These are phyloP conservation scores for Cancer borealis DNA, from an alignment of 2,888 invertebrate species.

Conservation along the genomic window DNA sequence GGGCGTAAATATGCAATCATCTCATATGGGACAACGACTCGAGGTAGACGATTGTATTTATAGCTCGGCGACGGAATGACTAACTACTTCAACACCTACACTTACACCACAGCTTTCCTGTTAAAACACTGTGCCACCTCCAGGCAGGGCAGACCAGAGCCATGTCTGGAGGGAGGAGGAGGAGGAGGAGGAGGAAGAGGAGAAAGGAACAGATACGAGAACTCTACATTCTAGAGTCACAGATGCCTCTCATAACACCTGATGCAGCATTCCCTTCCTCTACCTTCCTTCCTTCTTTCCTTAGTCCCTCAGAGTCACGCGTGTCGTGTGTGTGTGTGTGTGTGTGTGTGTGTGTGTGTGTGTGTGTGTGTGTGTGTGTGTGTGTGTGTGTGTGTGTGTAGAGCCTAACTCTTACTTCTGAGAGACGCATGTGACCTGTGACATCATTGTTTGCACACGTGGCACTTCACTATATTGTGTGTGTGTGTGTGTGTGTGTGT, in stretches of 20 bases:
- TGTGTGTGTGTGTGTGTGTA: slow-evolving; percentile 27
- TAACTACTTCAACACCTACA: no score
- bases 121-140: no score
- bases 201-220: background rate
- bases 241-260: background rate
- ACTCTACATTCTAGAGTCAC: background rate
- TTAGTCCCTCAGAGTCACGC: background rate
- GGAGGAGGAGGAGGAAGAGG: background rate
- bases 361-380: background rate
- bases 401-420: background rate
- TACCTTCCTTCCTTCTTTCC: background rate
- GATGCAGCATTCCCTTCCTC: background rate
- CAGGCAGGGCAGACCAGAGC: no score
- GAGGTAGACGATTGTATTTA: background rate
- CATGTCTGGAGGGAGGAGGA: background rate
- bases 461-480: background rate
- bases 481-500: slow-evolving; percentile 14
- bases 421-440: slow-evolving; percentile 12
- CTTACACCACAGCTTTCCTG: no score
- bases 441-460: slow-evolving; percentile 22
- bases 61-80: background rate
- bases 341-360: background rate
- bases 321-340: background rate
- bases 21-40: background rate
- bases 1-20: background rate